Conservation (phyloP, 92 coral and sea anemone genomes). For the Heteractis magnifica region DNA sequence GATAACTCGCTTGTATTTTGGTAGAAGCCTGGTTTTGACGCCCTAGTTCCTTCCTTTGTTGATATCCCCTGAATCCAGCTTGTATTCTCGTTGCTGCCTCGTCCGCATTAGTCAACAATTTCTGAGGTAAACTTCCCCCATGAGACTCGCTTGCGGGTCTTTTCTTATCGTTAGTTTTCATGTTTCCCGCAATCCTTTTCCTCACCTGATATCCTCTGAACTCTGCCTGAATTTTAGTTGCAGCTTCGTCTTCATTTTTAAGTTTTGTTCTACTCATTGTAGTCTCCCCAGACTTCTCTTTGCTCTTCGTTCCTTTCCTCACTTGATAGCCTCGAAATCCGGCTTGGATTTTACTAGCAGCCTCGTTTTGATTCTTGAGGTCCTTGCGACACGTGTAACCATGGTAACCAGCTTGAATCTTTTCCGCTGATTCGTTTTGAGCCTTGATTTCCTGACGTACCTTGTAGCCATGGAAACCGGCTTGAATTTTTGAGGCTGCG, state of each 20-base stretch:
- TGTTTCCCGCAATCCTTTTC: not conserved
- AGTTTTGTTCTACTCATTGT: not conserved
- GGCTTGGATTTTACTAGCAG: constrained; percentile 69
- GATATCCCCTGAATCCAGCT: constrained; percentile 67
- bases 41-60: constrained; percentile 39
- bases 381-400: constrained; percentile 69
- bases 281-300: not conserved
- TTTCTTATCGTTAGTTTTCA: not conserved
- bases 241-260: constrained; percentile 43
- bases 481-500: constrained; percentile 87
- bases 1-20: constrained; percentile 79
- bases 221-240: constrained; percentile 64
- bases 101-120: constrained; percentile 8
- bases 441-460: constrained; percentile 40
- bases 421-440: constrained; percentile 63
- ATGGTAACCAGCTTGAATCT: constrained; percentile 87
- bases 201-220: constrained; percentile 65
- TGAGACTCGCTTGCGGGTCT: not conserved
- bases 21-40: constrained; percentile 45
- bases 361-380: constrained; percentile 32
- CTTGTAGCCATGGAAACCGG: constrained; percentile 84
- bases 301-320: not conserved
- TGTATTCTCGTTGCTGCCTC: constrained; percentile 69
- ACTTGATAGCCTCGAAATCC: constrained; percentile 51
- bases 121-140: not conserved